phyloP scores from a whole-genome alignment of 2,888 invertebrate genomes.

The Hypsopygia costalis region DNA sequence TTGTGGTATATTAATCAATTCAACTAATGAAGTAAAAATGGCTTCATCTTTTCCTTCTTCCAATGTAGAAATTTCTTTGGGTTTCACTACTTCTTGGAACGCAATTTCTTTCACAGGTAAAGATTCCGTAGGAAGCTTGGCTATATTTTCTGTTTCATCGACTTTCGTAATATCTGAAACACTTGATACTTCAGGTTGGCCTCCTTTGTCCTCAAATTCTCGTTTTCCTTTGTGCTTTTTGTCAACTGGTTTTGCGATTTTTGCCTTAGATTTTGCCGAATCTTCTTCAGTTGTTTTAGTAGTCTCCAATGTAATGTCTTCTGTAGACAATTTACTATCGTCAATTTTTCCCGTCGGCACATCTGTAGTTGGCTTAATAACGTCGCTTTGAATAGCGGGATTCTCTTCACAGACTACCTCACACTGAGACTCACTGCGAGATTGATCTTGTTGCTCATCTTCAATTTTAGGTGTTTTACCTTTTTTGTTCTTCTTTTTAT shows the following conservation, averaged over 20 bases:
- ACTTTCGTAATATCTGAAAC: neutral
- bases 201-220: constrained; percentile 2
- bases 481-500: constrained; percentile 35
- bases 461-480: constrained; percentile 24
- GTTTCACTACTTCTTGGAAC: neutral
- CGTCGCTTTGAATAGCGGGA: neutral
- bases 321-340: neutral
- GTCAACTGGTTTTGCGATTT: constrained; percentile 60
- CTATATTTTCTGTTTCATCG: neutral
- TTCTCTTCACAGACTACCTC: neutral
- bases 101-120: neutral
- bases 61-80: constrained; percentile 15
- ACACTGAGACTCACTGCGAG: neutral
- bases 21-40: constrained; percentile 5
- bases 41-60: constrained; percentile 5
- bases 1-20: constrained; percentile 18
- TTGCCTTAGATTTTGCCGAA: constrained; percentile 45
- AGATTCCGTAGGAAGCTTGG: neutral
- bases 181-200: neutral
- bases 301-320: neutral
- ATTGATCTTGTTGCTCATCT: constrained; percentile 14
- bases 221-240: constrained; percentile 45
- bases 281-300: constrained; percentile 17
- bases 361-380: neutral
- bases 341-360: neutral